Evolutionary conservation across 2,888 invertebrate genomes (phyloP), one percentile per base, ranked within the genome.

Genomic region (Oscheius sp.): DNA sequence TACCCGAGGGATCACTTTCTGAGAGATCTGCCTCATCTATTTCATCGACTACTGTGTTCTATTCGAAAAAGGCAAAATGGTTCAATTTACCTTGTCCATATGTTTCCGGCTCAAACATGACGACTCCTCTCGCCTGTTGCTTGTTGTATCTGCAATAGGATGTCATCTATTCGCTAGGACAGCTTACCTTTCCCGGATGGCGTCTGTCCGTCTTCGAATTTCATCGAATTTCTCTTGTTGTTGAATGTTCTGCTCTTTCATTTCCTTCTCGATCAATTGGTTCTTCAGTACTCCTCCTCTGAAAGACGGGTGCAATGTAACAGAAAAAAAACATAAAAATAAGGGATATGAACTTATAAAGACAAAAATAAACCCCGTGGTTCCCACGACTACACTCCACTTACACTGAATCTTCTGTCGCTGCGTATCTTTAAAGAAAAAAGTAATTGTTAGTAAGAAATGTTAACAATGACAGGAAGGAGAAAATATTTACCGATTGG

Each of bases 281-380:
- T 97, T 96, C 82, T 98, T 95, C 27, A 99, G 90, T 88, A 98
- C 95, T 0, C 97, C 98, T 1, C 99, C 98, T 89, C 95, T 92
- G 85, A 21, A 87, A 80, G 23, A 43, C 9, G 21, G 18, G 25
- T 21, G 5, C 9, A 45, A 9, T 45, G 9, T 52, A 45, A 13
- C 27, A 46, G 18, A 46, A 12, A 5, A 6, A 13, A 6, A 12
- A 25, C 29, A 56, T 13, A 29, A 16, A 66, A 13, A 21, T 25
- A 35, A 16, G 29, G 61, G 55, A 18, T 21, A 69, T 18, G 63
- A 49, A 46, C 13, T 13, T 2, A 43, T 35, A 61, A 45, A 49
- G 46, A 49, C 41, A 2, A 21, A n/a, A n/a, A 43, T 1, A 21
- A 25, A 16, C 35, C 25, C 66, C 52, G 7, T 3, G 16, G 1